Evolutionary conservation across 2,797 vertebrate species (phyloP).

Genomic region (Pseudocheirus occidentalis): DNA sequence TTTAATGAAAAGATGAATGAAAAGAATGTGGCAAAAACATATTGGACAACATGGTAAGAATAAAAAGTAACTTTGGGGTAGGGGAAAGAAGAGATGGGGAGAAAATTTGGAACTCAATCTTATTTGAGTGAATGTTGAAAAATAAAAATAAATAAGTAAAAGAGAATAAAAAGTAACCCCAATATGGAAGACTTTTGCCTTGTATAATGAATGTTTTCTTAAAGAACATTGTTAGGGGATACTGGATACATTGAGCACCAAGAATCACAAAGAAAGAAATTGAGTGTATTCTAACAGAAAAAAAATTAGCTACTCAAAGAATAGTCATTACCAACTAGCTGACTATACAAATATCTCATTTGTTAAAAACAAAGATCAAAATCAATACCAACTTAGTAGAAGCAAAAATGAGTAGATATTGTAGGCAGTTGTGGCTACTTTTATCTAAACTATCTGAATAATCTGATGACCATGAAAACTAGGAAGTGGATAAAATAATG

Average conservation of each 20-base stretch:
- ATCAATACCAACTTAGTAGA: neutral
- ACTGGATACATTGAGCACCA: neutral
- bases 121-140: no score
- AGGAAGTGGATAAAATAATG: neutral
- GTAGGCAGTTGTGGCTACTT: neutral
- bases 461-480: neutral
- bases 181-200: neutral
- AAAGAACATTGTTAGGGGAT: neutral
- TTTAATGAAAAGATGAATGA: neutral
- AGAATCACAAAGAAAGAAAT: neutral
- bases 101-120: no score
- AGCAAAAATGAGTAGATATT: neutral
- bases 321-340: neutral
- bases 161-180: neutral
- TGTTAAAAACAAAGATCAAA: neutral
- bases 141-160: no score
- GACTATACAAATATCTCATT: neutral
- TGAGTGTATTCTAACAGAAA: neutral
- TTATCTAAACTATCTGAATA: neutral
- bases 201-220: neutral
- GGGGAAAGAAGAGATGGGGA: no score
- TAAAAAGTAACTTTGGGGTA: neutral
- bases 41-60: neutral
- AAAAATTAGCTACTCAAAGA: neutral
- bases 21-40: neutral